Evolutionary conservation across 2,797 vertebrate species (phyloP).

Genomic region (Chiloscyllium punctatum): DNA sequence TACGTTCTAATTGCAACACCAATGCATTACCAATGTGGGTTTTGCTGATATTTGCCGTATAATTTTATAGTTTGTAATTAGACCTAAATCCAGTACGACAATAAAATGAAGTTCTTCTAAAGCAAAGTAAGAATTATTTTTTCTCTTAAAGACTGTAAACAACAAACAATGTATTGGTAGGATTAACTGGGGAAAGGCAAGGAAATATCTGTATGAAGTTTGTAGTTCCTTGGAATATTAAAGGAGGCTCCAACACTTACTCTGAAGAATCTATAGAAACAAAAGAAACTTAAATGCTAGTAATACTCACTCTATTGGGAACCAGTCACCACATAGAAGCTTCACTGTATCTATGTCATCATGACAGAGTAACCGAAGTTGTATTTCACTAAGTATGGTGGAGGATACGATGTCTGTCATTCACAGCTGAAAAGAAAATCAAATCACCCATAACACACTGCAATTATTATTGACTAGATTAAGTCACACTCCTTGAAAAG

Average conservation of each 20-base stretch:
- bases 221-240: background rate
- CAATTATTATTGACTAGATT: background rate
- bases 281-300: background rate
- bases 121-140: background rate
- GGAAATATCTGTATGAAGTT: background rate
- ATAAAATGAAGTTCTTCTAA: background rate
- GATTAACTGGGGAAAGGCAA: background rate
- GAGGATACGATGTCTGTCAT: conserved; percentile 95
- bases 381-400: conserved; percentile 87
- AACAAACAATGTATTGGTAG: background rate
- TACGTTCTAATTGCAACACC: background rate
- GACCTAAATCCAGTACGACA: background rate
- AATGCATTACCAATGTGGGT: background rate
- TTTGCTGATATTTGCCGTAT: background rate
- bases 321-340: conserved; percentile 94
- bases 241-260: background rate
- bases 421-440: conserved; percentile 72
- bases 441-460: background rate
- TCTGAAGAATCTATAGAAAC: background rate
- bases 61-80: background rate
- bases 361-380: conserved; percentile 93
- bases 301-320: conserved; percentile 89
- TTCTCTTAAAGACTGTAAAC: background rate
- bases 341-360: conserved; percentile 99
- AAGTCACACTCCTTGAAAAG: background rate